A percentile compares a stretch with the other conserved stretches of the same genome.
These are phyloP conservation scores for Fistularia tabacaria DNA, from an alignment of 2,797 vertebrate genomes.

Conservation along the genomic window DNA sequence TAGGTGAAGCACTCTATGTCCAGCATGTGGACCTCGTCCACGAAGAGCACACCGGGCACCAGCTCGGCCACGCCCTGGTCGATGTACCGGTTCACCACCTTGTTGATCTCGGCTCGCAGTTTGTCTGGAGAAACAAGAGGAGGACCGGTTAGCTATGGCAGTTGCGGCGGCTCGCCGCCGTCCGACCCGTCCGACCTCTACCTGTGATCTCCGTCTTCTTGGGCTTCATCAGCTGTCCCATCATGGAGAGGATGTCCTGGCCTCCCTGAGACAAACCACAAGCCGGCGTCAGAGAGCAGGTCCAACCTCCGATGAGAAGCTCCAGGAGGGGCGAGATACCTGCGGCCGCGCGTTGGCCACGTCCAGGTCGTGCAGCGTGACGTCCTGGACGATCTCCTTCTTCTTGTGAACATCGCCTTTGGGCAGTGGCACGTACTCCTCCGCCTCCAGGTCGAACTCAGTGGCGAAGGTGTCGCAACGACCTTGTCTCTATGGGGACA, in stretches of 20 bases:
- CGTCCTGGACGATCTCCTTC: constrained; percentile 98
- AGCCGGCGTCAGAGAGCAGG: too few species aligned
- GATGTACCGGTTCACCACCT: constrained; percentile 98
- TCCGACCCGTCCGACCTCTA: constrained; percentile 34
- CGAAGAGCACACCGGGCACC: constrained; percentile 93
- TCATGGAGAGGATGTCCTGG: constrained; percentile 98
- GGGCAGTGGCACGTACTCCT: constrained; percentile 96
- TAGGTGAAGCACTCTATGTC: constrained; percentile 99
- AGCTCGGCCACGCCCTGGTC: constrained; percentile 97
- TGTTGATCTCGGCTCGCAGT: constrained; percentile 95
- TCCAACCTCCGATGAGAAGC: too few species aligned
- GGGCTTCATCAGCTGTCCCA: constrained; percentile 99
- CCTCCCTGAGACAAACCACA: constrained; percentile 80
- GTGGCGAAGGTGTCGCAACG: constrained; percentile 98
- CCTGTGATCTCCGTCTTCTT: constrained; percentile 99
- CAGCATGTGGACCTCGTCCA: constrained; percentile 98
- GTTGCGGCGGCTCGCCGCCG: not conserved
- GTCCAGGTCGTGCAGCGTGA: constrained; percentile 96
- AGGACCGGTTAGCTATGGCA: not conserved
- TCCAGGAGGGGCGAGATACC: constrained; percentile 63
- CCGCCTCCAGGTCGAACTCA: constrained; percentile 98
- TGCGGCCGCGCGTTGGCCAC: constrained; percentile 94
- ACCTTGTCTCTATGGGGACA: constrained; percentile 86
- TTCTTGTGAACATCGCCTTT: constrained; percentile 99
- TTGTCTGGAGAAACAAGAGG: constrained; percentile 77